Base-by-base conservation (phyloP, 2,888 invertebrate species). In the Tetropium fuscum region DNA sequence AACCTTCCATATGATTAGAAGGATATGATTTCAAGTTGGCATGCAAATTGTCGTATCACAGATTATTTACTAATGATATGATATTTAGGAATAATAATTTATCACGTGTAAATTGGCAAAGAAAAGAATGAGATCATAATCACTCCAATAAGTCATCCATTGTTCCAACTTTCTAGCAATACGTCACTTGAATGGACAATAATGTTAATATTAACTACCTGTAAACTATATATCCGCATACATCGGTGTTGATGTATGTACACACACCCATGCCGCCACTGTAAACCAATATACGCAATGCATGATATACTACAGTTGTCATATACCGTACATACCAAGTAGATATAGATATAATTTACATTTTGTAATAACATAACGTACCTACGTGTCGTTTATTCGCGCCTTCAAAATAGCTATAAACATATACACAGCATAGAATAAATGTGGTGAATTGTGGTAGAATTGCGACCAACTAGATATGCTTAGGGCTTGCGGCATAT, bases 171-270 rank as follows among this genome's bases (percentile, higher is more conserved):
- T 51, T 51, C 51, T 51, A 51, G 18, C 36, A 16, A 34, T 40
- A 51, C 51, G 51, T 51, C 51, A 40, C 18, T 22, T 15, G 51
- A 51, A 51, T 51, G 13, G 6, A 20, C 38, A 51, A 49, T 49
- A 40, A 40, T 16, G 16, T 38, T 49, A n/a, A 51, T 40, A 51
- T 51, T 40, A 51, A 27, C 27, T 11, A 18, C 4, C 22, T 18
- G 25, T 40, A 40, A 36, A 13, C 25, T 27, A 27, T 40, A 20
- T 36, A 36, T 36, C 34, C 34, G 34, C 40, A 40, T 51, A 25
- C 25, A 48, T 22, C 38, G 22, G 22, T 47, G 38, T 47, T 19
- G 34, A 22, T 36, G 22, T 48, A 34, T 13, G 48, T 22, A 51
- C 51, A 51, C 51, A 51, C 51, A 38, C 27, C 40, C n/a, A n/a